phyloP scores from a whole-genome alignment of 2,113 vertebrate genomes.

The Etheostoma spectabile region DNA sequence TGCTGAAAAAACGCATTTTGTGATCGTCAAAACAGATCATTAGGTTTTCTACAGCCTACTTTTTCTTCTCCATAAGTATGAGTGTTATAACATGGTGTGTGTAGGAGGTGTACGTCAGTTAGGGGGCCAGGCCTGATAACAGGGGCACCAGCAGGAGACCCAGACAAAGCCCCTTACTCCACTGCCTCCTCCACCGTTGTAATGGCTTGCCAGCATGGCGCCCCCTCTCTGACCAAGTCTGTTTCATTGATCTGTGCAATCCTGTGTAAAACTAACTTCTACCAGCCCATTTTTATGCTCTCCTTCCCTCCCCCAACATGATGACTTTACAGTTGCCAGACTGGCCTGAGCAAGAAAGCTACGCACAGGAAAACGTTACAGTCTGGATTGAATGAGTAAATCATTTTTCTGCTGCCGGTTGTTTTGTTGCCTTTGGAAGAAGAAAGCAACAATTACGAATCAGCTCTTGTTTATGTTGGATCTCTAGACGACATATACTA shows the following conservation, averaged over 20 bases:
- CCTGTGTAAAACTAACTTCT: constrained; percentile 28
- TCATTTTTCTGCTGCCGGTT: constrained; percentile 32
- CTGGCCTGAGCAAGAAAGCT: constrained; percentile 40
- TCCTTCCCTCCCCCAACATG: constrained; percentile 49
- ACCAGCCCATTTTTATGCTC: constrained; percentile 31
- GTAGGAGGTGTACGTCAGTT: constrained; percentile 14
- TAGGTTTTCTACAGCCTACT: constrained; percentile 24
- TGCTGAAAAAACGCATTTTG: constrained; percentile 7
- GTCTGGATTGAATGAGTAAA: constrained; percentile 26
- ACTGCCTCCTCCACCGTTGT: constrained; percentile 6
- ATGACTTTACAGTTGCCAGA: constrained; percentile 49
- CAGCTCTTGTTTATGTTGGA: constrained; percentile 8
- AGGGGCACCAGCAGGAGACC: constrained; percentile 45
- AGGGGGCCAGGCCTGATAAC: constrained; percentile 23
- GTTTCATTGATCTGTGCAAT: constrained; percentile 15
- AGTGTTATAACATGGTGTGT: constrained; percentile 39
- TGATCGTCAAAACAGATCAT: constrained; percentile 34
- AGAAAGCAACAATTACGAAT: constrained; percentile 21
- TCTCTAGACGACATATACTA: neutral
- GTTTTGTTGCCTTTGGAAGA: constrained; percentile 41
- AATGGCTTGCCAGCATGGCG: constrained; percentile 57
- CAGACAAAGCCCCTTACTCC: constrained; percentile 34
- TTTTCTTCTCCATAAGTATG: constrained; percentile 31
- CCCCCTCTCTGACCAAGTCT: constrained; percentile 14
- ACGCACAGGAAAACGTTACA: constrained; percentile 36